Conservation (phyloP, 2,113 vertebrate genomes). For the Pardalotus punctatus region DNA sequence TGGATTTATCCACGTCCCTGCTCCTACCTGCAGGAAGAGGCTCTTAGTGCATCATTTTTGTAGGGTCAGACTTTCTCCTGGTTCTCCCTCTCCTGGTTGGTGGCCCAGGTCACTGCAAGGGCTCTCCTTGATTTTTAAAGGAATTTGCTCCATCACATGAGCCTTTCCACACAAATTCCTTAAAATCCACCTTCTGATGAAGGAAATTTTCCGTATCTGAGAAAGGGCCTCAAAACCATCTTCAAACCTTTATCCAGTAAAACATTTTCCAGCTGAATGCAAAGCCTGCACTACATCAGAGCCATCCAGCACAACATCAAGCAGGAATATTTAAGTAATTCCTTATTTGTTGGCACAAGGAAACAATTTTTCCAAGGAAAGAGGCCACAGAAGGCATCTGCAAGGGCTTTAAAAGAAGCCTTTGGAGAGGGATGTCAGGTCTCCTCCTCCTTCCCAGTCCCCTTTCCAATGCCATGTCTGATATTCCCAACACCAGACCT, state of each 20-base stretch:
- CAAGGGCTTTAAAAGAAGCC: neutral
- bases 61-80: neutral
- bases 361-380: neutral
- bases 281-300: neutral
- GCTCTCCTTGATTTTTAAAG: neutral
- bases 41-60: neutral
- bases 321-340: constrained; percentile 16
- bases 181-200: neutral
- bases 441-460: neutral
- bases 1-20: neutral
- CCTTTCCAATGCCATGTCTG: neutral
- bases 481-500: rapidly evolving
- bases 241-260: neutral
- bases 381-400: neutral
- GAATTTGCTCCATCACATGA: neutral
- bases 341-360: constrained; percentile 40
- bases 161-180: neutral
- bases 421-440: neutral
- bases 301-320: neutral
- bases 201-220: neutral
- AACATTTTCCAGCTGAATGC: neutral
- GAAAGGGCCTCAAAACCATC: neutral
- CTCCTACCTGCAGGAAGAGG: neutral
- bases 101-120: neutral
- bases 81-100: neutral